Base-by-base conservation (phyloP, 1,140 invertebrate species). In the Hypsibius dujardini region DNA sequence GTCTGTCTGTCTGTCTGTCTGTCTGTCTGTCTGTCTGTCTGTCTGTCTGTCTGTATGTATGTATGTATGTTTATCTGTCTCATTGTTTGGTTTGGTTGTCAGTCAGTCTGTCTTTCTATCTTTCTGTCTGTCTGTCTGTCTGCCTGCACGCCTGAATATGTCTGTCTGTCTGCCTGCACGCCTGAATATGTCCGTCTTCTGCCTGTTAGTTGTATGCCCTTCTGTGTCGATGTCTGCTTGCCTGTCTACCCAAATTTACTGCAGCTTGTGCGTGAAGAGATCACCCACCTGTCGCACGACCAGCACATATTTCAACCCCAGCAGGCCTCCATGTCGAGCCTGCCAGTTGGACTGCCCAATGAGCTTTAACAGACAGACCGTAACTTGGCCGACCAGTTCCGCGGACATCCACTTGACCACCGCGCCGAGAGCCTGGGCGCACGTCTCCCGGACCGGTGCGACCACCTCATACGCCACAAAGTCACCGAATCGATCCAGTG, bases 401-500 rank as follows among this genome's bases (percentile, higher is more conserved):
- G 73, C 59, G 46, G 76, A 81, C 81, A 92, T 85, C 62, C 89
- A 79, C 74, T 87, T 83, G 1, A 89, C 78, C 46, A 88, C 81
- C 14, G 87, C 86, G 67, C 92, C 92, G 46, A 97, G 81, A 46
- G 88, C 87, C 80, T 97, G 94, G 2, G 93, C 90, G 80, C 90
- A 92, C 0, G 92, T 95, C 81, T 98, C 94, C 12, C 94, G 83
- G 0, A 98, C 94, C 1, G 94, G 95, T 1, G 94, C 95, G 3
- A 98, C 91, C 45, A 98, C 92, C 80, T 82, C 83, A 83, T 97
- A 92, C 82, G 92, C 92, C 0, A 98, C 87, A 80, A 94, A 98
- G 78, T 98, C 95, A 1, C 93, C 93, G 79, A 97, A 96, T 75
- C 91, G 83, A 80, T 98, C 95, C 28, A 97, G 80, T 2, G 90